Evolutionary conservation across 2,113 vertebrate species (phyloP), one percentile per base, ranked within the genome.

Genomic region (Pavo muticus): DNA sequence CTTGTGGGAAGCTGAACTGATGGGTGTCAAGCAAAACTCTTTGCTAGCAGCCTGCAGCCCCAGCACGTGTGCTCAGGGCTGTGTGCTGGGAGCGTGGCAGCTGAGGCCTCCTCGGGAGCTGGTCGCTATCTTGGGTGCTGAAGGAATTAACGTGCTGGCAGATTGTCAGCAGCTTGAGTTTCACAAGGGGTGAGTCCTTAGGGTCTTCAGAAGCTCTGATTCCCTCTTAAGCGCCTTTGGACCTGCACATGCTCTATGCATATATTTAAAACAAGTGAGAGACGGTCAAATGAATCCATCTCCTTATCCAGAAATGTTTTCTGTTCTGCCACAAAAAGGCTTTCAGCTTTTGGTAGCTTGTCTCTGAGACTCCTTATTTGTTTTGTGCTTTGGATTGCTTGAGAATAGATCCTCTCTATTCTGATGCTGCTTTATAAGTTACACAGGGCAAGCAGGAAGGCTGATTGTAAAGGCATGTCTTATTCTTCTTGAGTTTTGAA

Each of bases 161-260:
- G 57, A 67, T 95, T 91, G 91, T 93, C 75, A 77, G 52, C 47
- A 83, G 54, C 86, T 92, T 91, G 70, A 90, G n/a, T 96, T 82
- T 91, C 71, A 67, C n/a, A 44, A 69, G 83, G 44, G 21, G 76
- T 88, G 67, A 50, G 70, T 87, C 81, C 74, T 93, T 79, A 50
- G 71, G 68, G 81, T 63, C 61, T 86, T 70, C 40, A 59, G 68
- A 88, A 70, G 77, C 91, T 96, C 92, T 77, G 24, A 76, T 87
- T 94, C 39, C 71, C 30, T 93, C 74, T 90, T 87, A 35, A 57
- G 81, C 93, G 47, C 56, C 67, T 82, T 85, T 88, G 10, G 27
- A 72, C 84, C 93, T 30, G 65, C 60, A 90, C 75, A 35, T 23
- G 24, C 73, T 81, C 42, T 48, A 8, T 52, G 57, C 75, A 18